Evolutionary conservation across 2,797 vertebrate species (phyloP).

Genomic region (Pantherophis alleghaniensis): DNA sequence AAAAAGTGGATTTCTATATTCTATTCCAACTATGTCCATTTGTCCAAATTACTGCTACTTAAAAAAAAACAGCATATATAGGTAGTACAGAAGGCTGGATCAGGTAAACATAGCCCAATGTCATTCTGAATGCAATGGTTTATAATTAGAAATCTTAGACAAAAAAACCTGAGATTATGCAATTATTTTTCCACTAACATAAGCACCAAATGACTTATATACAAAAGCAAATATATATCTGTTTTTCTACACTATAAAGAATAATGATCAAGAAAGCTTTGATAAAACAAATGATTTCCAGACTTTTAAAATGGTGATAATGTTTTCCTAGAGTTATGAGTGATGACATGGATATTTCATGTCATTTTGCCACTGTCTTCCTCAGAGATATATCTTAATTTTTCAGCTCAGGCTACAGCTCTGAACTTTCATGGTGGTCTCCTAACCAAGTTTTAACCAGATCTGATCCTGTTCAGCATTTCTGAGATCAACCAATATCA

Average conservation of each 20-base stretch:
- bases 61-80: conserved; percentile 14
- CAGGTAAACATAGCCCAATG: neutral
- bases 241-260: conserved; percentile 21
- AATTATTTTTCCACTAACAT: conserved; percentile 35
- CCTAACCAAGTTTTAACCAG: neutral
- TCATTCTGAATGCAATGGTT: conserved; percentile 35
- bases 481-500: neutral
- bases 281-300: neutral
- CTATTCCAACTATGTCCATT: neutral
- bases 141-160: conserved; percentile 38
- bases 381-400: neutral
- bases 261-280: conserved; percentile 16
- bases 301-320: neutral
- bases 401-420: neutral
- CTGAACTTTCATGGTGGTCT: neutral
- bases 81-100: conserved; percentile 5
- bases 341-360: neutral
- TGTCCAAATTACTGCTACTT: conserved; percentile 1
- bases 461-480: neutral
- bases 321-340: neutral
- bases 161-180: conserved; percentile 3
- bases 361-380: neutral
- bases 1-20: neutral
- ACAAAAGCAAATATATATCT: conserved; percentile 32
- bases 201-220: conserved; percentile 15